A percentile compares a stretch with the other conserved stretches of the same genome.
These are phyloP conservation scores for Merodon equestris DNA, from an alignment of 2,888 invertebrate genomes.

Conservation along the genomic window DNA sequence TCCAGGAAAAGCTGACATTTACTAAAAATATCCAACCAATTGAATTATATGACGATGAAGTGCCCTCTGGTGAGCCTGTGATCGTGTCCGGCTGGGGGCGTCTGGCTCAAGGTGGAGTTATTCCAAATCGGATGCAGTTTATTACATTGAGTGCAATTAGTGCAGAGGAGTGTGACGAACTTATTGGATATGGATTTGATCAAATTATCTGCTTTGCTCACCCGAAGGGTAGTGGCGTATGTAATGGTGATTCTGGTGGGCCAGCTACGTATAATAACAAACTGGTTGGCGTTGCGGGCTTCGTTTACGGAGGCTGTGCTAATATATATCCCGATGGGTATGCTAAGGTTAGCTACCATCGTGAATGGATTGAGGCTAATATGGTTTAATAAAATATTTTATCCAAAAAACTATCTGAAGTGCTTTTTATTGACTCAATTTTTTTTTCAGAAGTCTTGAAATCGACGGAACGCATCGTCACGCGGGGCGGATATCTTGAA, in stretches of 20 bases:
- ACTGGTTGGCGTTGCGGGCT: conserved; percentile 75
- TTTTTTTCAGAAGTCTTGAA: too few relatives aligned
- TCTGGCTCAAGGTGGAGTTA: conserved; percentile 55
- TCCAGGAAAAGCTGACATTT: conserved; percentile 71
- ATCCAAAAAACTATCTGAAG: neutral
- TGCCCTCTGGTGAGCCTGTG: conserved; percentile 70
- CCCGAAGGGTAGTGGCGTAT: conserved; percentile 71
- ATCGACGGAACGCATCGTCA: too few relatives aligned
- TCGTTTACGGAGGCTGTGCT: conserved; percentile 73
- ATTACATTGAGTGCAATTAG: conserved; percentile 71
- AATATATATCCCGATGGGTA: conserved; percentile 75
- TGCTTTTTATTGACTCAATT: too few relatives aligned
- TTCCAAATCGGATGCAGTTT: conserved; percentile 71
- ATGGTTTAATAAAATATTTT: neutral
- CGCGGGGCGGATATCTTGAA: too few relatives aligned
- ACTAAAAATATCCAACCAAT: conserved; percentile 72
- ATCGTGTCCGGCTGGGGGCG: conserved; percentile 75
- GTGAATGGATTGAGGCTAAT: conserved; percentile 72
- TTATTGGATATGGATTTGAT: conserved; percentile 68
- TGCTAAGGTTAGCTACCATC: conserved; percentile 71
- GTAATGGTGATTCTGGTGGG: conserved; percentile 76
- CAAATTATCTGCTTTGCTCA: conserved; percentile 74
- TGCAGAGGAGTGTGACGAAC: conserved; percentile 67
- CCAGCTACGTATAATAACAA: conserved; percentile 74
- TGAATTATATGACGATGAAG: conserved; percentile 69